Evolutionary conservation across 2,113 vertebrate genomes (phyloP).

Genomic region (Eptesicus fuscus): DNA sequence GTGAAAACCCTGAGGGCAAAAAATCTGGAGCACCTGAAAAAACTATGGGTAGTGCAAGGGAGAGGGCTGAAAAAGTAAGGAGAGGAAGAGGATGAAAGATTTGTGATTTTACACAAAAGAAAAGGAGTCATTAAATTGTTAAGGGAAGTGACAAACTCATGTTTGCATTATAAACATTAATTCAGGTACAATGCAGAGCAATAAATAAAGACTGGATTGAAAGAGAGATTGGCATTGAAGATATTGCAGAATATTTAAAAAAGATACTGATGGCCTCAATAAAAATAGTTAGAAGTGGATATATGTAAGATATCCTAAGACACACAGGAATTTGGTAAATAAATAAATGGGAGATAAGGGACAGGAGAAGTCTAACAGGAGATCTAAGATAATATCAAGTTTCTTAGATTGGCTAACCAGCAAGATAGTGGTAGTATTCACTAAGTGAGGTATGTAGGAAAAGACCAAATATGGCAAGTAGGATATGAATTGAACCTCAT

Average conservation of each 20-base stretch:
- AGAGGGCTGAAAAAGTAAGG: neutral
- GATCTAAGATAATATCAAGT: neutral
- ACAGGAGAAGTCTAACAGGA: neutral
- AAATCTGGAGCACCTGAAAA: neutral
- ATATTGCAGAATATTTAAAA: neutral
- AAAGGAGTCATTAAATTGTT: neutral
- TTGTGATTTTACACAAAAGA: neutral
- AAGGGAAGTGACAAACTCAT: neutral
- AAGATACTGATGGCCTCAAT: neutral
- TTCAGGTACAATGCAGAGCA: neutral
- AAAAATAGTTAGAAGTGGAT: neutral
- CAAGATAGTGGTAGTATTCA: neutral
- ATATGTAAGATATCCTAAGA: neutral
- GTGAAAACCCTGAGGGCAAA: neutral
- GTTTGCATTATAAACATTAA: neutral
- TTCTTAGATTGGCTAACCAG: neutral
- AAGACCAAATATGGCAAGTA: neutral
- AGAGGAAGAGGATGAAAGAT: neutral
- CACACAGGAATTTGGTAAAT: neutral
- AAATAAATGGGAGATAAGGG: neutral
- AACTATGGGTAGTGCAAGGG: neutral
- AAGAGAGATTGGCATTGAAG: neutral
- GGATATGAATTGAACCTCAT: neutral
- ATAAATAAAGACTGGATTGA: neutral
- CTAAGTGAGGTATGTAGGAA: neutral